Percentiles rank a stretch among this genome's conserved stretches.
Conservation (phyloP, 1,140 invertebrate species). For the Caenorhabditis elegans region DNA sequence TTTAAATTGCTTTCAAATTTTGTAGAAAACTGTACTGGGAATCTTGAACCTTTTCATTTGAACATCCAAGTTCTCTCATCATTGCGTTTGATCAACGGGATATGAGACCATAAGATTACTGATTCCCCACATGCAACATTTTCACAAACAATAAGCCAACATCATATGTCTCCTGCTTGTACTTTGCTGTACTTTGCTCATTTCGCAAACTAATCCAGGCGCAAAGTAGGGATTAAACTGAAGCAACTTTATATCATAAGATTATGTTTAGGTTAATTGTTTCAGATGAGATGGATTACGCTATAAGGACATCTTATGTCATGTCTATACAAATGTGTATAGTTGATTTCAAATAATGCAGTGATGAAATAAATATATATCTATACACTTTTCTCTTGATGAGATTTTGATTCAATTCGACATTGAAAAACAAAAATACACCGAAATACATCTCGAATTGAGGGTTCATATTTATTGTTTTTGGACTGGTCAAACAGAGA, state of each 20-base stretch:
- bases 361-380: too few species aligned
- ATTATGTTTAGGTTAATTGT: slow-evolving; percentile 14
- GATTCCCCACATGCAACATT: slow-evolving; percentile 20
- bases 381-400: neutral
- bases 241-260: too few species aligned
- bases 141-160: neutral
- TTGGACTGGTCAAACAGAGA: neutral
- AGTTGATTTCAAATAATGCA: neutral
- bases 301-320: neutral
- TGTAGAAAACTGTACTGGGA: too few species aligned
- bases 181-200: neutral
- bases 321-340: slow-evolving; percentile 21
- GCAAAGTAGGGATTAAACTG: neutral
- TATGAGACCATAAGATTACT: too few species aligned
- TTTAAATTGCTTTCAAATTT: too few species aligned
- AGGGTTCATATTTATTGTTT: slow-evolving; percentile 34
- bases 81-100: too few species aligned
- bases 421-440: neutral
- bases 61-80: too few species aligned
- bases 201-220: too few species aligned
- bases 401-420: neutral
- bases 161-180: too few species aligned
- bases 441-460: slow-evolving; percentile 29
- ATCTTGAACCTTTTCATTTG: too few species aligned
- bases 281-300: slow-evolving; percentile 10